These are phyloP conservation scores for Furcifer pardalis DNA, from an alignment of 2,797 vertebrate species.

Conservation along the genomic window DNA sequence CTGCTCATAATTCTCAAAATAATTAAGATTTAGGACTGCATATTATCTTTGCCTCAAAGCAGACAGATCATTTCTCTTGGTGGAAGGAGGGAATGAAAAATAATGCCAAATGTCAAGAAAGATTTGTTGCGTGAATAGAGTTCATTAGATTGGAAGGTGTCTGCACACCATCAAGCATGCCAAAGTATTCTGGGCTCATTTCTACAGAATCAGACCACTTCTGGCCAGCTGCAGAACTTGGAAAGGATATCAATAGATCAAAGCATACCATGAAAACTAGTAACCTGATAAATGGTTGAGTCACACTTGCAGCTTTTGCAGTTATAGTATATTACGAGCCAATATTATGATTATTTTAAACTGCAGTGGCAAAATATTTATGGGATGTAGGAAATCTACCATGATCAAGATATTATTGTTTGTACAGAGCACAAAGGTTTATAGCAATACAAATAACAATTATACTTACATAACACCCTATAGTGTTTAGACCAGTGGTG, in stretches of 20 bases:
- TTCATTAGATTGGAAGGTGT: constrained; percentile 9
- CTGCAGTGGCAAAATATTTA: not conserved
- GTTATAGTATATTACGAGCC: not conserved
- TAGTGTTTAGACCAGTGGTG: too few species aligned
- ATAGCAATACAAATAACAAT: too few species aligned
- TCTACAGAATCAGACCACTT: constrained; percentile 9
- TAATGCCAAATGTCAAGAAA: constrained; percentile 5
- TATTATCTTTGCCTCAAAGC: constrained; percentile 1
- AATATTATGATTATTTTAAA: constrained; percentile 28
- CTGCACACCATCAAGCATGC: constrained; percentile 2
- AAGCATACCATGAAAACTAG: not conserved
- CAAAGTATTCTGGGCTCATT: not conserved
- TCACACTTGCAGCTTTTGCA: constrained; percentile 35
- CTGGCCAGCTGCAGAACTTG: constrained; percentile 8
- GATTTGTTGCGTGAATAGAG: not conserved
- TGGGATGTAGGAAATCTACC: not conserved
- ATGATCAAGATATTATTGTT: not conserved
- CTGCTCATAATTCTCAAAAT: not conserved
- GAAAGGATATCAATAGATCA: constrained; percentile 7
- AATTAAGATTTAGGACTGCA: not conserved
- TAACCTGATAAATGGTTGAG: not conserved
- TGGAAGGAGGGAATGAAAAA: constrained; percentile 37
- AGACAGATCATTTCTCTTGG: constrained; percentile 29
- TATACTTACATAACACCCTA: too few species aligned
- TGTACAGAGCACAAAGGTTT: too few species aligned